Conservation (phyloP, 2,888 invertebrate genomes). For the Parnassius smintheus region DNA sequence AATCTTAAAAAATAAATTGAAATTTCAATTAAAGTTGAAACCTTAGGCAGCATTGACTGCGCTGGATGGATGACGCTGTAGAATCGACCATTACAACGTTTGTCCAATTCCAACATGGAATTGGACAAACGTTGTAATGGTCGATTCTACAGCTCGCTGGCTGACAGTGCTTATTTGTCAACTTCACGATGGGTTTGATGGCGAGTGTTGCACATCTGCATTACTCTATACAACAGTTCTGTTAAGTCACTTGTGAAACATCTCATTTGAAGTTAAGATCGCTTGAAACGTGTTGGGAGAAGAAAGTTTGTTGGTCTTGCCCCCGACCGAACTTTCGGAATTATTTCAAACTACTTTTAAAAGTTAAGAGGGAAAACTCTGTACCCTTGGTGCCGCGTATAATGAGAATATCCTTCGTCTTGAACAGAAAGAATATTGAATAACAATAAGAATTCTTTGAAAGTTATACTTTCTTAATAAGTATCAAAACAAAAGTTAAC, state of each 20-base stretch:
- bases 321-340: constrained; percentile 36
- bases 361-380: constrained; percentile 31
- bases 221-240: constrained; percentile 25
- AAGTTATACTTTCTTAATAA: constrained; percentile 9
- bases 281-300: constrained; percentile 54
- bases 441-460: constrained; percentile 13
- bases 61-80: too few species aligned
- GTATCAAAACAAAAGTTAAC: not conserved
- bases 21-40: too few species aligned
- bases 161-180: too few species aligned
- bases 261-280: constrained; percentile 55
- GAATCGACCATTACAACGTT: too few species aligned
- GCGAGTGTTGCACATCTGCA: too few species aligned
- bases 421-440: constrained; percentile 19
- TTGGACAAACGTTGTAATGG: too few species aligned
- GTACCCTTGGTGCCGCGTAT: constrained; percentile 8
- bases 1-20: too few species aligned
- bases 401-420: constrained; percentile 9
- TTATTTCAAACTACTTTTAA: constrained; percentile 38
- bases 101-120: too few species aligned
- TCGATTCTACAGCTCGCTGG: too few species aligned
- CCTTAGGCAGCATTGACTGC: too few species aligned
- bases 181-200: too few species aligned
- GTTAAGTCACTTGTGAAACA: constrained; percentile 58
- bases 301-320: constrained; percentile 54